Evolutionary conservation across 2,888 invertebrate species (phyloP).

Genomic region (Ametastegia equiseti): DNA sequence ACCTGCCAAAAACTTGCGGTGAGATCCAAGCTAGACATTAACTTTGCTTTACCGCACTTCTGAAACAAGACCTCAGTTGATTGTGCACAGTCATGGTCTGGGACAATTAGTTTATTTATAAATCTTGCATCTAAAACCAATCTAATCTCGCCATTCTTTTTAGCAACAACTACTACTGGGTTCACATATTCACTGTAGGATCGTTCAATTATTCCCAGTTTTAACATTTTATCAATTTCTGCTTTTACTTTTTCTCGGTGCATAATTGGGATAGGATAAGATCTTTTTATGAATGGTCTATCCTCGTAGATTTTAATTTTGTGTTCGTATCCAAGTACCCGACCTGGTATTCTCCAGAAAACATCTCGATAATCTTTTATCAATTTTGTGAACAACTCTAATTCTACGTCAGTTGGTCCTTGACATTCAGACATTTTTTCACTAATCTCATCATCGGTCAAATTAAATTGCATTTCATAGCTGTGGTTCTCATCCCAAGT

Average conservation of each 20-base stretch:
- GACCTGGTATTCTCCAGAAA: not conserved
- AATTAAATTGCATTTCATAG: not conserved
- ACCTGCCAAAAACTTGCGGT: conserved; percentile 57
- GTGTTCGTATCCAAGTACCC: not conserved
- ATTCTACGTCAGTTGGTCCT: not conserved
- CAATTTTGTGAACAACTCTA: not conserved
- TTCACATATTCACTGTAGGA: not conserved
- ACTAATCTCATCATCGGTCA: not conserved
- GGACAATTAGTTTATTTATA: conserved; percentile 41
- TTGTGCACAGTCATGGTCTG: conserved; percentile 42
- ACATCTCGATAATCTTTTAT: not conserved
- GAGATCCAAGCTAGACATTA: conserved; percentile 54
- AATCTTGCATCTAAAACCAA: conserved; percentile 43
- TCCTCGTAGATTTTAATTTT: conserved; percentile 4
- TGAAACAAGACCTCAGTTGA: conserved; percentile 43
- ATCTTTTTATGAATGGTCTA: not conserved
- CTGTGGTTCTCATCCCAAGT: too few species aligned
- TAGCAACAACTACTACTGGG: not conserved
- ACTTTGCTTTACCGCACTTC: conserved; percentile 41
- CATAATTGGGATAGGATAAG: not conserved
- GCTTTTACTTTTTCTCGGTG: not conserved
- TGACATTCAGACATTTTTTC: conserved; percentile 1
- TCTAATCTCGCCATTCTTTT: conserved; percentile 48
- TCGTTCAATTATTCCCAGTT: not conserved
- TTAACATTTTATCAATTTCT: conserved; percentile 3